Evolutionary conservation across 2,113 vertebrate species (phyloP).

Genomic region (Dolichallabes microphthalmus): DNA sequence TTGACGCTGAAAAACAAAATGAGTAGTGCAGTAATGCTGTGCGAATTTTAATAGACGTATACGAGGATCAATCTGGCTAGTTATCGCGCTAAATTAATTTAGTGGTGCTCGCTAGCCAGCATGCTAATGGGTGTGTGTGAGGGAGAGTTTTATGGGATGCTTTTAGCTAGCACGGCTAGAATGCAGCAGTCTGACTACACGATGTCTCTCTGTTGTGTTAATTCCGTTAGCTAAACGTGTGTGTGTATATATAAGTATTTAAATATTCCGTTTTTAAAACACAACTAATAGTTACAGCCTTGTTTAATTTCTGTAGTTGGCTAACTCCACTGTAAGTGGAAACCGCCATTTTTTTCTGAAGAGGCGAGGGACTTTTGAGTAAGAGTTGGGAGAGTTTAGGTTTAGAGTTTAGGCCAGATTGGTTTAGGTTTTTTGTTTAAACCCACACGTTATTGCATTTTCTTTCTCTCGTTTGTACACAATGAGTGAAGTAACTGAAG

Average conservation of each 20-base stretch:
- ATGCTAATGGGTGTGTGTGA: slow-evolving; percentile 8
- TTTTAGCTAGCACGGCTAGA: slow-evolving; percentile 2
- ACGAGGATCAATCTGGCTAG: not conserved
- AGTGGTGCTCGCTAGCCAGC: slow-evolving; percentile 29
- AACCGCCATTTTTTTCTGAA: slow-evolving; percentile 47
- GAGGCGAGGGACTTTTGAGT: slow-evolving; percentile 48
- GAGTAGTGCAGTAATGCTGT: not conserved
- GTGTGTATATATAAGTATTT: too few relatives aligned
- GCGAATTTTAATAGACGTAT: not conserved
- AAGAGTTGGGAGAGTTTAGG: slow-evolving; percentile 30
- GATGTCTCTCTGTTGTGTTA: not conserved
- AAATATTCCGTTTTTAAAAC: not conserved
- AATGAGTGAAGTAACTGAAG: not conserved
- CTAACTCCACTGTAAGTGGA: slow-evolving; percentile 5
- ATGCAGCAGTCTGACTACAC: not conserved
- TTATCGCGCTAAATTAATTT: not conserved
- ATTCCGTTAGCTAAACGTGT: not conserved
- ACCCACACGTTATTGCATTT: not conserved
- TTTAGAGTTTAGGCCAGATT: too few relatives aligned
- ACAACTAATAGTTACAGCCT: too few relatives aligned
- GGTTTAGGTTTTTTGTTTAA: not conserved
- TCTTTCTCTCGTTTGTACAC: not conserved
- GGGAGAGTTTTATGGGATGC: slow-evolving; percentile 19
- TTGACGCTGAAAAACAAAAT: too few relatives aligned
- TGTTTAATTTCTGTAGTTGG: not conserved